Conservation (phyloP, 2,113 vertebrate species). For the Symphodus melops region DNA sequence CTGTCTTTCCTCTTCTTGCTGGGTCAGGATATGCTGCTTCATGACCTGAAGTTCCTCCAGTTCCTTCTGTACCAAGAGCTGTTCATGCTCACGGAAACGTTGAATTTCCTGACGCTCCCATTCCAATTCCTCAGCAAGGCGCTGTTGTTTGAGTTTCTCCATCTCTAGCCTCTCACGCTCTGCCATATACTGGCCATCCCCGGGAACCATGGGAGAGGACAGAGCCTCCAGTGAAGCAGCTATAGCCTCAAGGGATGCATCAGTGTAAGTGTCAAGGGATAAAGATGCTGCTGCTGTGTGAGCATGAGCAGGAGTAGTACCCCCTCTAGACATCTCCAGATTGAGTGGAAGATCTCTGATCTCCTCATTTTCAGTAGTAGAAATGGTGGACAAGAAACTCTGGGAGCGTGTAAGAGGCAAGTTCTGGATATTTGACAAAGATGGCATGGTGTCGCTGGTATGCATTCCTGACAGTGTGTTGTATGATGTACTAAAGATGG, state of each 20-base stretch:
- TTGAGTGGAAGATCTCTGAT: slow-evolving; percentile 80
- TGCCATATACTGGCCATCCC: slow-evolving; percentile 92
- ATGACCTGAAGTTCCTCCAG: slow-evolving; percentile 95
- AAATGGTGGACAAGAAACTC: slow-evolving; percentile 90
- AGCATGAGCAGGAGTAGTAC: slow-evolving; percentile 71
- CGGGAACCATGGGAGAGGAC: slow-evolving; percentile 88
- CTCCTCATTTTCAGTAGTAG: slow-evolving; percentile 84
- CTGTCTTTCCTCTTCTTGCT: slow-evolving; percentile 97
- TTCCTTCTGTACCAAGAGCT: slow-evolving; percentile 96
- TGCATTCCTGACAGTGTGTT: slow-evolving; percentile 90
- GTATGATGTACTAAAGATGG: slow-evolving; percentile 93
- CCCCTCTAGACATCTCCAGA: slow-evolving; percentile 84
- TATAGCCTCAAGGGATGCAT: slow-evolving; percentile 89
- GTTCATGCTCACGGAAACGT: slow-evolving; percentile 96
- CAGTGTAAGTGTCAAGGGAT: slow-evolving; percentile 88
- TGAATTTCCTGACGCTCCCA: slow-evolving; percentile 99
- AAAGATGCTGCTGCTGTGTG: slow-evolving; percentile 83
- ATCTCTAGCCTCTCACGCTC: slow-evolving; percentile 95
- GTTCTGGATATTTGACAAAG: slow-evolving; percentile 88
- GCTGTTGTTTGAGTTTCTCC: slow-evolving; percentile 97
- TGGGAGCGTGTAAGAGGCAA: slow-evolving; percentile 92
- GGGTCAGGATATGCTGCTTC: slow-evolving; percentile 95
- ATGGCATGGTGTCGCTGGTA: slow-evolving; percentile 89
- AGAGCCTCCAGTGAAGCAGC: slow-evolving; percentile 86
- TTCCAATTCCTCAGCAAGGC: slow-evolving; percentile 95